A percentile compares a stretch with the other conserved stretches of the same genome.
Conservation (phyloP, 2,888 invertebrate genomes). For the Sussaba pulchella region DNA sequence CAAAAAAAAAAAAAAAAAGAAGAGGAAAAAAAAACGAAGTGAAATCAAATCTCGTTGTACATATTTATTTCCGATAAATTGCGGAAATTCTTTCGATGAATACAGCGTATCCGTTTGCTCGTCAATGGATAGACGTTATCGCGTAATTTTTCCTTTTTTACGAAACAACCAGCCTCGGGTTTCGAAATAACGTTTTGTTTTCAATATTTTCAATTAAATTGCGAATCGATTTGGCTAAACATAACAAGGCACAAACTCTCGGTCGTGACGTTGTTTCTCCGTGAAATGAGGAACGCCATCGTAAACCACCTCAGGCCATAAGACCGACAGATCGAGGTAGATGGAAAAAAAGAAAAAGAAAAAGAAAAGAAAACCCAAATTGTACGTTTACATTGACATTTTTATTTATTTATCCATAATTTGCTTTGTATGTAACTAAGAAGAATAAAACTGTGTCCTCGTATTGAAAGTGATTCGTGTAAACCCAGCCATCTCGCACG, state of each 20-base stretch:
- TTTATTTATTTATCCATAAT: neutral
- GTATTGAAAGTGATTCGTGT: neutral
- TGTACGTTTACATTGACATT: constrained; percentile 11
- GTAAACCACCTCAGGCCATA: neutral
- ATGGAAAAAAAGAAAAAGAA: neutral
- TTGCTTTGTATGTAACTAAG: constrained; percentile 9
- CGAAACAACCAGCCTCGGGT: no score
- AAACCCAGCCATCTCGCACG: neutral
- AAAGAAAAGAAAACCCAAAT: no score
- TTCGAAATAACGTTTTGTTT: no score
- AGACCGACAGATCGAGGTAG: neutral
- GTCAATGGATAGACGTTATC: no score
- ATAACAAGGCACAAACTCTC: neutral
- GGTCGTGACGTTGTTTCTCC: neutral
- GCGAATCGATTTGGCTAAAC: no score
- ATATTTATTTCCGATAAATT: neutral
- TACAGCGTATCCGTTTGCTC: no score
- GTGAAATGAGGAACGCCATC: neutral
- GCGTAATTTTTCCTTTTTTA: no score
- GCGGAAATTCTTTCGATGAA: neutral
- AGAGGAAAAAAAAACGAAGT: neutral
- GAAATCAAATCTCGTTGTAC: neutral
- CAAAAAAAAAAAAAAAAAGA: neutral
- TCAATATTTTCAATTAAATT: no score
- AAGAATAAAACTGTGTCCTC: constrained; percentile 19